Evolutionary conservation across 2,888 invertebrate genomes (phyloP).

Genomic region (Schizotus pectinicornis): DNA sequence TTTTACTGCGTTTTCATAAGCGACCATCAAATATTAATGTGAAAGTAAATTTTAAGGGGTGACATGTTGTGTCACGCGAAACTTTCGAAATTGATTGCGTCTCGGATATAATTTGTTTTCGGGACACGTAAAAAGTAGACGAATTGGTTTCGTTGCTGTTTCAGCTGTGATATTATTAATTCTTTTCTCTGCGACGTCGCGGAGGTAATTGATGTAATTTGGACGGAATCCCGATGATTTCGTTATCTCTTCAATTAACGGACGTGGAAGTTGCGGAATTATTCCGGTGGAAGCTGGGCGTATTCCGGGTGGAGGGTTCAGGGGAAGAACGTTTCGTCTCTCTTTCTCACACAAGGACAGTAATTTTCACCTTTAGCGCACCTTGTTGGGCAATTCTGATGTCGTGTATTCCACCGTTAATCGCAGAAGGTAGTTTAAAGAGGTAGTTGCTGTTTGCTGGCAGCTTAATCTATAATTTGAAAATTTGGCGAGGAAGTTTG

Average conservation of each 20-base stretch:
- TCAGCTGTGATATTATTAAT: constrained; percentile 23
- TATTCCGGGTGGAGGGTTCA: no score
- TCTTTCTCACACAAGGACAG: no score
- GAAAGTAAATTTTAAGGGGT: constrained; percentile 34
- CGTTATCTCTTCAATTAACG: constrained; percentile 30
- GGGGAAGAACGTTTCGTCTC: no score
- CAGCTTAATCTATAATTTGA: no score
- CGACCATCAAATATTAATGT: constrained; percentile 21
- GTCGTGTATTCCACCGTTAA: no score
- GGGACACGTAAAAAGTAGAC: constrained; percentile 25
- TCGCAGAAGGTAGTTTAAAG: no score
- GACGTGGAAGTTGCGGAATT: background rate
- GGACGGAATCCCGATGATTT: constrained; percentile 25
- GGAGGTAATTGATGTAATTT: constrained; percentile 27
- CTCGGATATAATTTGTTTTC: constrained; percentile 28
- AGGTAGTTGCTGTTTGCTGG: no score
- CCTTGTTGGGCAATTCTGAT: no score
- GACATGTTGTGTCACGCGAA: constrained; percentile 35
- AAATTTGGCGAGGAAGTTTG: no score
- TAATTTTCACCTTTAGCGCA: no score
- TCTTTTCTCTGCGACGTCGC: constrained; percentile 16
- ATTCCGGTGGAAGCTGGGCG: background rate
- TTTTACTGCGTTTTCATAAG: constrained; percentile 15
- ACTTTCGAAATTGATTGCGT: constrained; percentile 34
- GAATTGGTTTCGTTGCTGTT: constrained; percentile 21